Evolutionary conservation across 2,888 invertebrate species (phyloP).

Genomic region (Neocrepidodera transversa): DNA sequence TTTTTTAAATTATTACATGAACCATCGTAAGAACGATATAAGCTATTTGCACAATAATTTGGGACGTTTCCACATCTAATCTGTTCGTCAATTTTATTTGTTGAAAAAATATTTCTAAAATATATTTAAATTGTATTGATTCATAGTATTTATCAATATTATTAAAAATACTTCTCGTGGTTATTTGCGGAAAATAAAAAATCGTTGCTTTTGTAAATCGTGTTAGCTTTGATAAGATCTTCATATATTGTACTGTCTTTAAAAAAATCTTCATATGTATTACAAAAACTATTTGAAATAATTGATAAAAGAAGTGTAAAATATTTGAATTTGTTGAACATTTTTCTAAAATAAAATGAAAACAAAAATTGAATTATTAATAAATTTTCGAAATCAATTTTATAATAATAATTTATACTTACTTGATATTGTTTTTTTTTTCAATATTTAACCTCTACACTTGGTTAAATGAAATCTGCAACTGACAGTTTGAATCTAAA

Average conservation of each 20-base stretch:
- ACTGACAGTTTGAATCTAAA: neutral
- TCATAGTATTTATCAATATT: neutral
- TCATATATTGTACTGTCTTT: conserved; percentile 1
- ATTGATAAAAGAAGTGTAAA: neutral
- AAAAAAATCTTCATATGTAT: neutral
- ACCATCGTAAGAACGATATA: conserved; percentile 85
- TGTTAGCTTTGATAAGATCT: neutral
- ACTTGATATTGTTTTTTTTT: neutral
- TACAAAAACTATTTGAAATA: neutral
- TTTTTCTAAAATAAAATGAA: neutral
- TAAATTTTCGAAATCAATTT: neutral
- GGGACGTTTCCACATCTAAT: conserved; percentile 39
- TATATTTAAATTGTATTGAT: neutral
- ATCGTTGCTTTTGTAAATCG: neutral
- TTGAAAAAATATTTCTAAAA: neutral
- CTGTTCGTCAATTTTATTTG: neutral
- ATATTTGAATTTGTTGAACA: neutral
- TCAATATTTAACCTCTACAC: neutral
- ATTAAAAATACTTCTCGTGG: neutral
- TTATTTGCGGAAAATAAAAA: neutral
- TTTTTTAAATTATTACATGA: conserved; percentile 89
- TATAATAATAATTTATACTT: neutral
- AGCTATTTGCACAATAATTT: conserved; percentile 57
- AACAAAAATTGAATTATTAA: neutral
- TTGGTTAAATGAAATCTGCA: neutral